These are phyloP conservation scores for Sphaeridia pumilis DNA, from an alignment of 2,888 invertebrate genomes.

Conservation along the genomic window DNA sequence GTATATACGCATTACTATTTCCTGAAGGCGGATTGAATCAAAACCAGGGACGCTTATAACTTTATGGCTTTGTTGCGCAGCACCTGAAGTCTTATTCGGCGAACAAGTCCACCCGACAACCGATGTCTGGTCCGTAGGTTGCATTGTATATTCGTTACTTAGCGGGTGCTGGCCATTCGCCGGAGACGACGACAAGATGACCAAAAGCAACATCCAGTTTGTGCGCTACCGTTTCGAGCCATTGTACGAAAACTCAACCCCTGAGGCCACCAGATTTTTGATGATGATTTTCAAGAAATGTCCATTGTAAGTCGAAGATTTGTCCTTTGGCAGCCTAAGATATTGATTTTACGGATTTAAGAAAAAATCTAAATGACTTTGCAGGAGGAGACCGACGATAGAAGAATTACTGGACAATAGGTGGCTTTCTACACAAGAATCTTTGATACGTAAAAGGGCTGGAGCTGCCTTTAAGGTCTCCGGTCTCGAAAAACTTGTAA, in stretches of 20 bases:
- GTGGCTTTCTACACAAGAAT: conserved; percentile 86
- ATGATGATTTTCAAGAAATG: conserved; percentile 91
- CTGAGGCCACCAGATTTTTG: conserved; percentile 83
- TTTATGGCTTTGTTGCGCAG: conserved; percentile 11
- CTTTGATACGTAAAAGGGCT: conserved; percentile 84
- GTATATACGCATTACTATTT: conserved; percentile 2
- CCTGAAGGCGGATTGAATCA: neutral
- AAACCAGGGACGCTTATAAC: neutral
- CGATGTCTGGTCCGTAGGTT: conserved; percentile 94
- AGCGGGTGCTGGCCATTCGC: conserved; percentile 87
- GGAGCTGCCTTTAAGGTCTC: conserved; percentile 45
- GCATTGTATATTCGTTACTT: conserved; percentile 77
- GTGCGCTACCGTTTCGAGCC: conserved; percentile 88
- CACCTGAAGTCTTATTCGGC: conserved; percentile 46
- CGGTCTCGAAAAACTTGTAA: conserved; percentile 17
- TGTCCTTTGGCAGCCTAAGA: no score
- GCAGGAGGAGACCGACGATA: conserved; percentile 79
- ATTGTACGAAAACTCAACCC: conserved; percentile 85
- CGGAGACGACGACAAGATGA: conserved; percentile 69
- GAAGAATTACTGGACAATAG: conserved; percentile 94
- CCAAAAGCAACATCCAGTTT: conserved; percentile 79
- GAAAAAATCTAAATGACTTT: conserved; percentile 37
- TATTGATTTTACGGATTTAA: neutral
- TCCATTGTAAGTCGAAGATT: conserved; percentile 58
- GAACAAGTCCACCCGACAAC: conserved; percentile 80